These are phyloP conservation scores for Melieria picta DNA, from an alignment of 2,888 invertebrate species.

Conservation along the genomic window DNA sequence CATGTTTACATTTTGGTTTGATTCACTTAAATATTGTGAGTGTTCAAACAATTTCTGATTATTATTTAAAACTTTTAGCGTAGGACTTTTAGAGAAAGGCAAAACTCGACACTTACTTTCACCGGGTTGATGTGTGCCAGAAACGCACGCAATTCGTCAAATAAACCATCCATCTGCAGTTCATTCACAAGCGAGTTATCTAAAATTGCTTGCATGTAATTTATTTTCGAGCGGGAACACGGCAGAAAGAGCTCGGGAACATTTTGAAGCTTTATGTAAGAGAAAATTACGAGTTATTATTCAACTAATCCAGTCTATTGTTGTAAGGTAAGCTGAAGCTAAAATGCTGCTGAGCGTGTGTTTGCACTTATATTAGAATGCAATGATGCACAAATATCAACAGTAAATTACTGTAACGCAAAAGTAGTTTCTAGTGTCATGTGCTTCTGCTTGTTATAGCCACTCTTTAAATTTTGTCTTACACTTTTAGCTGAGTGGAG, in stretches of 20 bases:
- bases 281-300: background rate
- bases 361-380: background rate
- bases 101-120: constrained; percentile 43
- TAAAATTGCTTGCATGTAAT: constrained; percentile 46
- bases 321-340: too few relatives aligned
- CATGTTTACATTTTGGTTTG: too few relatives aligned
- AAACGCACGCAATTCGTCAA: constrained; percentile 42
- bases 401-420: too few relatives aligned
- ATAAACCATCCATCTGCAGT: constrained; percentile 36
- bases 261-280: constrained; percentile 11
- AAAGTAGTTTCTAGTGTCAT: too few relatives aligned
- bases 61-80: too few relatives aligned
- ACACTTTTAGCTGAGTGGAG: too few relatives aligned
- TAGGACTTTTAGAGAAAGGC: background rate
- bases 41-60: background rate
- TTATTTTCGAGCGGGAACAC: constrained; percentile 50
- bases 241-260: constrained; percentile 40
- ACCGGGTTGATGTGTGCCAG: constrained; percentile 50
- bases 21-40: background rate
- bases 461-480: too few relatives aligned
- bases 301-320: background rate
- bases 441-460: too few relatives aligned
- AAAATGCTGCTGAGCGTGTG: background rate
- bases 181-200: constrained; percentile 43
- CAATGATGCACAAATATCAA: too few relatives aligned